Evolutionary conservation across 2,113 vertebrate genomes (phyloP).

Genomic region (Misgurnus anguillicaudatus): DNA sequence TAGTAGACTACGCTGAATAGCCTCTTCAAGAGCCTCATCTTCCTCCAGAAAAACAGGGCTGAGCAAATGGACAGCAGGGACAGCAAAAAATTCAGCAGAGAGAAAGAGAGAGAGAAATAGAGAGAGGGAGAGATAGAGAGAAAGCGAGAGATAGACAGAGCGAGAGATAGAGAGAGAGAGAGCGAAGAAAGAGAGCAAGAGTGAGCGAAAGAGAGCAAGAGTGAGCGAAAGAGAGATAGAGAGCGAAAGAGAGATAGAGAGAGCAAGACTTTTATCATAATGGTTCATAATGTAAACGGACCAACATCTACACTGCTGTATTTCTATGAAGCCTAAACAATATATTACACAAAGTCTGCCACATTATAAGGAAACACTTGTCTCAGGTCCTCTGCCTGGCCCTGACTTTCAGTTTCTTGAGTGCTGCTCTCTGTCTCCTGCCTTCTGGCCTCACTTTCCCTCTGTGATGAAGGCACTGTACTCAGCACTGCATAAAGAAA

Average conservation of each 20-base stretch:
- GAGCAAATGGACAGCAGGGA: neutral
- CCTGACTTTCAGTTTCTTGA: neutral
- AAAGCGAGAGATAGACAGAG: no score
- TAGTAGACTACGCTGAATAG: neutral
- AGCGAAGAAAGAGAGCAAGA: no score
- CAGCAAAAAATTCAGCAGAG: no score
- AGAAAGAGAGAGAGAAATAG: no score
- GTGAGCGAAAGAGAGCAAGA: no score
- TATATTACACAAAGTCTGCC: slow-evolving; percentile 4
- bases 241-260: no score
- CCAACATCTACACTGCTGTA: neutral
- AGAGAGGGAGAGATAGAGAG: no score
- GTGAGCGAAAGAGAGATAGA: no score
- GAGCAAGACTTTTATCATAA: neutral
- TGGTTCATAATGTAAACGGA: neutral
- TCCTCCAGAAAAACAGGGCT: neutral
- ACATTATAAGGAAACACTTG: neutral
- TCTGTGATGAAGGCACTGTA: no score
- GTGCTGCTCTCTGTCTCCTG: neutral
- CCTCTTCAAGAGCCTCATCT: slow-evolving; percentile 1
- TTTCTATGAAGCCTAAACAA: neutral
- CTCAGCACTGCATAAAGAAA: no score
- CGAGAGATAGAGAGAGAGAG: no score
- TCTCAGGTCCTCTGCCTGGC: neutral
- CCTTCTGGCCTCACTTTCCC: no score